Evolutionary conservation across 1,140 invertebrate species (phyloP).

Genomic region (Andricus grossulariae): DNA sequence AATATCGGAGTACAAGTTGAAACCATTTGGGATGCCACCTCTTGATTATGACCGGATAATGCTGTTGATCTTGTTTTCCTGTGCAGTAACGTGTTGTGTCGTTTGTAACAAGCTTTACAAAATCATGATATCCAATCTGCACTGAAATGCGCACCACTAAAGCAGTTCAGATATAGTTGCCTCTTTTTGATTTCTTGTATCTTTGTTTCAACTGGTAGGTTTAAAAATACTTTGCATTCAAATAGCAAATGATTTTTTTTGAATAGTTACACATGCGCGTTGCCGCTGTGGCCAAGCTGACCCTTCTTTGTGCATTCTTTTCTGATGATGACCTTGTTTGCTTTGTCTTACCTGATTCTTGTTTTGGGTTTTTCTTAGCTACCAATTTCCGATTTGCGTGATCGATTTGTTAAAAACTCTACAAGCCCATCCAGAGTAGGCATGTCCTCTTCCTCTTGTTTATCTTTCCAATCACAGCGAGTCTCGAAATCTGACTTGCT

Average conservation of each 20-base stretch:
- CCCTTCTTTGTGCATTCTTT: background rate
- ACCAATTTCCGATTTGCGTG: background rate
- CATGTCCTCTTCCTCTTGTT: slow-evolving; percentile 38
- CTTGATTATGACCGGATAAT: slow-evolving; percentile 7
- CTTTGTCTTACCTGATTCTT: too few species aligned
- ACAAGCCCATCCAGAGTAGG: slow-evolving; percentile 47
- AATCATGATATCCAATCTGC: background rate
- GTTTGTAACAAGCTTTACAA: background rate
- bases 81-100: background rate
- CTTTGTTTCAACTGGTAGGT: too few species aligned
- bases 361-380: too few species aligned
- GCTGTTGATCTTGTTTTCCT: background rate
- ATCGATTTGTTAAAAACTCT: too few species aligned
- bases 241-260: background rate
- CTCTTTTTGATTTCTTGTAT: too few species aligned
- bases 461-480: slow-evolving; percentile 48
- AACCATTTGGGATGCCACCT: too few species aligned
- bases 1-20: too few species aligned
- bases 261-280: too few species aligned
- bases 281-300: too few species aligned
- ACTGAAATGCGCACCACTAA: background rate
- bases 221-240: too few species aligned
- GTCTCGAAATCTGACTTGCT: too few species aligned
- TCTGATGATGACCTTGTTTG: background rate
- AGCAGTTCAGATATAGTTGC: background rate